phyloP scores from a whole-genome alignment of 1,140 invertebrate species.

The Coptotermes formosanus region DNA sequence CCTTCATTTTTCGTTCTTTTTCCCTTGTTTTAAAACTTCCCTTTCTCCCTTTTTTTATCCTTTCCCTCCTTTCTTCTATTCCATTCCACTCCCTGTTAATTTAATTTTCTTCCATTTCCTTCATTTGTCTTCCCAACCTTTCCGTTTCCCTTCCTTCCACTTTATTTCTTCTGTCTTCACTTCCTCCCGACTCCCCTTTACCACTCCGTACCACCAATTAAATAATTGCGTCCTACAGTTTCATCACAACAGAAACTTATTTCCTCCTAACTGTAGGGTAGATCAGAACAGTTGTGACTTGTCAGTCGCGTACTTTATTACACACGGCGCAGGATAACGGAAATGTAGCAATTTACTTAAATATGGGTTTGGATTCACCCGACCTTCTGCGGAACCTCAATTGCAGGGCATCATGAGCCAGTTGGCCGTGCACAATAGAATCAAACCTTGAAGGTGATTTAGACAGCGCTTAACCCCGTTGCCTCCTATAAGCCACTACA shows the following conservation, averaged over 20 bases:
- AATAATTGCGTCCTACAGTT: background rate
- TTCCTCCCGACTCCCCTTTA: no score
- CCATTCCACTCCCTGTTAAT: no score
- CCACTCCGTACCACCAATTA: background rate
- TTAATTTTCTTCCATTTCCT: no score
- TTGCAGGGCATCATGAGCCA: background rate
- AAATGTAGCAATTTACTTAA: slow-evolving; percentile 4
- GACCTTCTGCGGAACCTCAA: background rate
- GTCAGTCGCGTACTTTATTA: background rate
- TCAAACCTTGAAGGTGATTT: background rate
- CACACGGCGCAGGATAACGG: background rate
- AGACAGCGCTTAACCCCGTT: background rate
- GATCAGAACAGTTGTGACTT: background rate
- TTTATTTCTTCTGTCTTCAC: no score
- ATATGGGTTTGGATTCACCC: background rate
- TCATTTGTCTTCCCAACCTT: no score
- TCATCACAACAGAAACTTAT: background rate
- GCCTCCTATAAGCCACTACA: background rate
- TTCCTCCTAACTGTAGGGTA: background rate
- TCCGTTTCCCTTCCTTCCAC: no score
- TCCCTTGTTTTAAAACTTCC: no score
- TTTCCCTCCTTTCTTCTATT: no score
- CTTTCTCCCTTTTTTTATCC: no score
- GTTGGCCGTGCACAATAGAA: background rate
- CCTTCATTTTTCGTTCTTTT: no score